These are phyloP conservation scores for Leistus spinibarbis DNA, from an alignment of 2,888 invertebrate species.

Conservation along the genomic window DNA sequence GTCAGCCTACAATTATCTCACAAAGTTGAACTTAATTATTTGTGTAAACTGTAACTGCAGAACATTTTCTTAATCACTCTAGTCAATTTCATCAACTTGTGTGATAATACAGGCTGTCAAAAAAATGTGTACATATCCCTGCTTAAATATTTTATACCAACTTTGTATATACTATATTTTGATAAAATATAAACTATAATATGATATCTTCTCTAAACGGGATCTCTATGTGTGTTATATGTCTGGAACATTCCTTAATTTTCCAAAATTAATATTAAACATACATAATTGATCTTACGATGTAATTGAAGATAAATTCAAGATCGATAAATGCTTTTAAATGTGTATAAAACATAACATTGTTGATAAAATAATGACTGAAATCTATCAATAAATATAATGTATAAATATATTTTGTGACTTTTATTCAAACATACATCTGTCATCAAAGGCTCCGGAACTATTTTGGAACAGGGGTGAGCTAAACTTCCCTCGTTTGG, in stretches of 20 bases:
- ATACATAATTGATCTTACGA: background rate
- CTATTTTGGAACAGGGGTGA: no score
- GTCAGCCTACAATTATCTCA: constrained; percentile 23
- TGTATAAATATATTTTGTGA: constrained; percentile 1
- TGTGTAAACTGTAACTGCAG: background rate
- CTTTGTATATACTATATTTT: constrained; percentile 58
- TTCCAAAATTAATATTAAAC: background rate
- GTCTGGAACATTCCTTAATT: constrained; percentile 1
- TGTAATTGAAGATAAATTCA: background rate
- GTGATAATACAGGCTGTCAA: constrained; percentile 27
- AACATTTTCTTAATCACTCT: background rate
- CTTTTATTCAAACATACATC: background rate
- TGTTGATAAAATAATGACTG: constrained; percentile 30
- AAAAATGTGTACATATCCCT: constrained; percentile 55
- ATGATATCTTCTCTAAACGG: constrained; percentile 2
- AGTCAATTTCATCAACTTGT: constrained; percentile 30
- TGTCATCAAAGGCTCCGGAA: no score
- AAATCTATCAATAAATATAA: constrained; percentile 30
- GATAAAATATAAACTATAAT: constrained; percentile 50
- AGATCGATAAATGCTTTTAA: constrained; percentile 26
- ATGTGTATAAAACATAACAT: constrained; percentile 25
- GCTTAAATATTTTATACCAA: constrained; percentile 55
- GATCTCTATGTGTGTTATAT: constrained; percentile 1
- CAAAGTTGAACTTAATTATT: constrained; percentile 2
- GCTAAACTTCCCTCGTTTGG: no score